Evolutionary conservation across 2,113 vertebrate genomes (phyloP), one percentile per base, ranked within the genome.

Genomic region (Sitta europaea): DNA sequence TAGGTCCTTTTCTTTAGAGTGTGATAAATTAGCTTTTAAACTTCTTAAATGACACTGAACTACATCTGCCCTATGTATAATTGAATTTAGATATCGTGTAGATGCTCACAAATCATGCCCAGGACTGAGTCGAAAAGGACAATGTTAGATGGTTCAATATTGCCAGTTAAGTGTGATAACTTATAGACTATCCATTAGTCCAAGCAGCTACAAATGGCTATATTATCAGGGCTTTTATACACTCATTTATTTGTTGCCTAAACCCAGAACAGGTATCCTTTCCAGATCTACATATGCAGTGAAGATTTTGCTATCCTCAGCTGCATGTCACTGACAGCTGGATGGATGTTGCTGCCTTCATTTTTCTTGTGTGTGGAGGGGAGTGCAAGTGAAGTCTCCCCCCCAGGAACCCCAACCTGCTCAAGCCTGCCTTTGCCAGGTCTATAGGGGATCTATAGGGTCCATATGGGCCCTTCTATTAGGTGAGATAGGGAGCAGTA

Each of bases 151-250:
- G 7, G 22, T 53, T 77, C 68, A 90, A 8, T 47, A 36, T 5
- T 50, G 19, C 1, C 3, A 90, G 35, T 53, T 61, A 77, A 86
- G 76, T 0, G 0, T n/a, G 42, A 14, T 54, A 72, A 68, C 2
- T 45, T 94, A 62, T 11, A 70, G 15, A 66, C 23, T 50, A 51
- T 23, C 29, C 12, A 42, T 68, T 87, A 74, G 16, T 38, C 88
- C 61, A 71, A 42, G 29, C 4, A 51, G 35, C 70, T 51, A 31
- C 14, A 62, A 54, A 36, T 42, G 29, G 62, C 55, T 58, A 20
- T 15, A 16, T 25, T 61, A 36, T 48, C 54, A 33, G 28, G 53
- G 35, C 6, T 17, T 54, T 62, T 62, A 80, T n/a, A 47, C 7
- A 33, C 27, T 63, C 29, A 24, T 77, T 68, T 80, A 8, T 43